phyloP scores from a whole-genome alignment of 2,888 invertebrate species.

The Nowickia ferox region DNA sequence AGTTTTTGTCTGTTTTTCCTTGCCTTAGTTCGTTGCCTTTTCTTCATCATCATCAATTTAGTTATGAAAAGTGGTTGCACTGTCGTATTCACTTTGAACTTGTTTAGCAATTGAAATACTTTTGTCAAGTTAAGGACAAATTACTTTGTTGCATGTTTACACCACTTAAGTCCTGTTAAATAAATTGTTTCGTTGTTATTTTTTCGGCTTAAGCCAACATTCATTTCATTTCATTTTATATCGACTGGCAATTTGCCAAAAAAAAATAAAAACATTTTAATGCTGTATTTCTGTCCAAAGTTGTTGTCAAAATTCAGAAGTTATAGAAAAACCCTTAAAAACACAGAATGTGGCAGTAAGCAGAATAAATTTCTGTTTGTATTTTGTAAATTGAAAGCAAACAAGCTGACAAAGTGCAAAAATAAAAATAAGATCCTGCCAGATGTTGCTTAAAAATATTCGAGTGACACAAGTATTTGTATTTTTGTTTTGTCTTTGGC shows the following conservation, averaged over 20 bases:
- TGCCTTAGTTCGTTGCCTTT: too few species aligned
- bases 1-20: accelerated
- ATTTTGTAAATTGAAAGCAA: constrained; percentile 39
- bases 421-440: background rate
- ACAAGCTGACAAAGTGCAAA: constrained; percentile 8
- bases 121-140: background rate
- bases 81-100: too few species aligned
- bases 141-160: background rate
- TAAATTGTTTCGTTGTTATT: background rate
- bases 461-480: background rate
- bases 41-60: too few species aligned
- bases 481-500: background rate
- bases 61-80: too few species aligned
- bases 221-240: background rate
- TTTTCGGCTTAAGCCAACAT: background rate
- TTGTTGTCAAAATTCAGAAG: background rate
- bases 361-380: constrained; percentile 7
- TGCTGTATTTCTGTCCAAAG: background rate
- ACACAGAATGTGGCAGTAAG: background rate
- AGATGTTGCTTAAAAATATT: background rate
- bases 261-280: background rate
- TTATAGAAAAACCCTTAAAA: background rate
- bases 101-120: background rate
- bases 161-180: background rate
- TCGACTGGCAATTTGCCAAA: background rate